Percentiles rank a stretch among this genome's conserved stretches.
Conservation (phyloP, 2,888 invertebrate genomes). For the Bellardia pandia region DNA sequence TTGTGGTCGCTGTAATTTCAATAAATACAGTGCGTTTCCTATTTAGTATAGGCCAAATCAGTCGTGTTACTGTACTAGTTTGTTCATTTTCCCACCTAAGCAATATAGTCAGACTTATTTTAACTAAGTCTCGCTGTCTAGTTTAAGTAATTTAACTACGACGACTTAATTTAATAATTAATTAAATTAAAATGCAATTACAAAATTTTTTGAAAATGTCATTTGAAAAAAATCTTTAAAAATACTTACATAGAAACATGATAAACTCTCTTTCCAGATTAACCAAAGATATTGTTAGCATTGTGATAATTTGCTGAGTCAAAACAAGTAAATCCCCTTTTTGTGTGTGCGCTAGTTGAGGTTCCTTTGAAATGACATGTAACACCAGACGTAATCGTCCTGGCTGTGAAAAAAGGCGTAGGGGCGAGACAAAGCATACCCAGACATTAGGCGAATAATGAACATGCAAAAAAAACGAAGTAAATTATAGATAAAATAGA, state of each 20-base stretch:
- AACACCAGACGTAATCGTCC: conserved; percentile 57
- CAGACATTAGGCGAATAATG: conserved; percentile 69
- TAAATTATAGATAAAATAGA: conserved; percentile 65
- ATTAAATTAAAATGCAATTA: conserved; percentile 7
- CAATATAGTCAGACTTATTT: too few relatives aligned
- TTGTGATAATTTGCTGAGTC: conserved; percentile 62
- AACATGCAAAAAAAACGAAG: conserved; percentile 65
- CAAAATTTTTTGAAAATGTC: neutral
- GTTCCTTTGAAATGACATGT: conserved; percentile 41
- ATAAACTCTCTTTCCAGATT: conserved; percentile 8
- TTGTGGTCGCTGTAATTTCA: too few relatives aligned
- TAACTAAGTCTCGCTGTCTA: too few relatives aligned
- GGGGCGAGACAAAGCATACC: conserved; percentile 63
- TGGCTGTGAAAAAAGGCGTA: conserved; percentile 75
- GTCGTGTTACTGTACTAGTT: too few relatives aligned
- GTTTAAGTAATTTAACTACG: neutral
- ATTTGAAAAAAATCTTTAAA: neutral
- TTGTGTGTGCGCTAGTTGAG: neutral
- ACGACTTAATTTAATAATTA: too few relatives aligned
- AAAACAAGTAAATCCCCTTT: conserved; percentile 57
- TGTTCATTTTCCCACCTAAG: too few relatives aligned
- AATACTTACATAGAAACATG: neutral
- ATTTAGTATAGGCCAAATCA: too few relatives aligned
- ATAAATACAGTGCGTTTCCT: too few relatives aligned
- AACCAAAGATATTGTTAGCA: conserved; percentile 9